A percentile compares a stretch with the other conserved stretches of the same genome.
Conservation (phyloP, 2,797 vertebrate genomes). For the Poecile montanus region DNA sequence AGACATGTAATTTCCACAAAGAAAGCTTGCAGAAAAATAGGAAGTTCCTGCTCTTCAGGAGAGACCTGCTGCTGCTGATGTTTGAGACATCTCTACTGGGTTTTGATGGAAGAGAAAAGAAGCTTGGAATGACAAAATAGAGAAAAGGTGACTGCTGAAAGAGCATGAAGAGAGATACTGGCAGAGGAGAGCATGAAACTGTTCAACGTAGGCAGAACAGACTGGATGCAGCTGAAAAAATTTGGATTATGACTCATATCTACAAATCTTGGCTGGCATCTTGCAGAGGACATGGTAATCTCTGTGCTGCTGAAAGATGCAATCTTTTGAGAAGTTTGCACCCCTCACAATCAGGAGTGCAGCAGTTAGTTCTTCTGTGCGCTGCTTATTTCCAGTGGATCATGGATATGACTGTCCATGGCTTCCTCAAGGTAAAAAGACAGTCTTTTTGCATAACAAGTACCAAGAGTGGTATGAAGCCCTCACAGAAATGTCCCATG, state of each 20-base stretch:
- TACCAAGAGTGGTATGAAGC: background rate
- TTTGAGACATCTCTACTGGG: background rate
- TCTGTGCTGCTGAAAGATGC: background rate
- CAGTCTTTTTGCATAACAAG: background rate
- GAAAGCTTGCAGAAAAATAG: background rate
- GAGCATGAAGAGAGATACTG: background rate
- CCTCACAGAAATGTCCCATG: background rate
- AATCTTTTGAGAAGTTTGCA: background rate
- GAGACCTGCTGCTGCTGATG: background rate
- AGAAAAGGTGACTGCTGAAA: background rate
- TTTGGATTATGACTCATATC: slow-evolving; percentile 19
- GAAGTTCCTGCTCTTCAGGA: background rate
- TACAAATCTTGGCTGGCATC: background rate
- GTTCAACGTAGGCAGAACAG: background rate
- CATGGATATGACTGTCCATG: background rate
- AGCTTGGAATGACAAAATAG: background rate
- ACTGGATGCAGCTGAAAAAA: background rate
- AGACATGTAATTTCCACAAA: background rate
- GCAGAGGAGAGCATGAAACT: background rate
- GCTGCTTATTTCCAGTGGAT: background rate
- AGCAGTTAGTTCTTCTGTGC: background rate
- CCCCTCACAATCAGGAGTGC: background rate
- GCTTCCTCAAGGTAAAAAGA: background rate
- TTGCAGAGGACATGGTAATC: background rate
- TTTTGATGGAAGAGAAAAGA: background rate